Evolutionary conservation across 2,797 vertebrate genomes (phyloP).

Genomic region (Notolabrus celidotus): DNA sequence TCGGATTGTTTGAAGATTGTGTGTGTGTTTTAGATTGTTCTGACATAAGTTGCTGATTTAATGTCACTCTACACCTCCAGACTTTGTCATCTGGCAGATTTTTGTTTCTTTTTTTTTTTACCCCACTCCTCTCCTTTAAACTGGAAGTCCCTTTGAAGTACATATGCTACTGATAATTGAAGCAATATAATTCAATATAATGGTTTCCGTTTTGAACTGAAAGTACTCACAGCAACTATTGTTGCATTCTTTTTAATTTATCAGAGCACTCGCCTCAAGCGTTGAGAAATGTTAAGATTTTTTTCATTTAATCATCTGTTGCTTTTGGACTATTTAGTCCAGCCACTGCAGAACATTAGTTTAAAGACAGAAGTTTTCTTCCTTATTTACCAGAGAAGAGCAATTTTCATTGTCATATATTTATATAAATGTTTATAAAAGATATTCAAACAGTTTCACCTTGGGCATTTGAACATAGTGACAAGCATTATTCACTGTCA

Average conservation of each 20-base stretch:
- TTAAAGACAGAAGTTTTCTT: slow-evolving; percentile 13
- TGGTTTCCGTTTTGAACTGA: slow-evolving; percentile 65
- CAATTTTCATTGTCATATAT: neutral
- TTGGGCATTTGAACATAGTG: too few relatives aligned
- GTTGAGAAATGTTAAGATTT: slow-evolving; percentile 13
- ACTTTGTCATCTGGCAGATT: slow-evolving; percentile 81
- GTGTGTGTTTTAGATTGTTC: slow-evolving; percentile 78
- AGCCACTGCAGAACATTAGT: slow-evolving; percentile 5
- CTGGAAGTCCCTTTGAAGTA: slow-evolving; percentile 77
- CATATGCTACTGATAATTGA: slow-evolving; percentile 81
- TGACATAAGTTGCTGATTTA: slow-evolving; percentile 84
- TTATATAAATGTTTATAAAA: too few relatives aligned
- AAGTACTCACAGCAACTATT: slow-evolving; percentile 52
- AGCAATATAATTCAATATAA: slow-evolving; percentile 76
- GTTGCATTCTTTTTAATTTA: slow-evolving; percentile 62
- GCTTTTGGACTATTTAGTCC: slow-evolving; percentile 16
- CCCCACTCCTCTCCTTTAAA: slow-evolving; percentile 51
- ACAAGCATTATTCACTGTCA: too few relatives aligned
- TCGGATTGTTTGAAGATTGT: slow-evolving; percentile 76
- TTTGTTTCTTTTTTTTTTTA: slow-evolving; percentile 42
- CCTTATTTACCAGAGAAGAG: slow-evolving; percentile 19
- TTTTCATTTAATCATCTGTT: slow-evolving; percentile 48
- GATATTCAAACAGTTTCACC: too few relatives aligned
- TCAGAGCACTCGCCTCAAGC: slow-evolving; percentile 30
- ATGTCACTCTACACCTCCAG: slow-evolving; percentile 82